Conservation (phyloP, 2,797 vertebrate genomes). For the Microhierax caerulescens region DNA sequence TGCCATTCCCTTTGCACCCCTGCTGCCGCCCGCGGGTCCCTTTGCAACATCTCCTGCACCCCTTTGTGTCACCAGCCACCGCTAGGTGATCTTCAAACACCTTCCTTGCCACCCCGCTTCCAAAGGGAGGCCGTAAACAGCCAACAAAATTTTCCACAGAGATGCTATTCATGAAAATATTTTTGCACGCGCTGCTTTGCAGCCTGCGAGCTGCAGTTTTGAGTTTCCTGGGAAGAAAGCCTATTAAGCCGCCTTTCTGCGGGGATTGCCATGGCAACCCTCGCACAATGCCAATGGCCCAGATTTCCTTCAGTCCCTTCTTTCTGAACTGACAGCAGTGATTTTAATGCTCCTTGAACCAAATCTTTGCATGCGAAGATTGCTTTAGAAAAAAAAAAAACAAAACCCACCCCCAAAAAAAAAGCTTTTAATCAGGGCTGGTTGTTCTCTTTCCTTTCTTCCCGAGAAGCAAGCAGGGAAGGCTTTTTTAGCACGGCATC, state of each 20-base stretch:
- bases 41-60: not conserved
- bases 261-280: constrained; percentile 76
- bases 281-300: constrained; percentile 71
- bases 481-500: not conserved
- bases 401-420: not conserved
- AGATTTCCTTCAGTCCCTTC: constrained; percentile 68
- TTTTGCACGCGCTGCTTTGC: constrained; percentile 32
- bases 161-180: constrained; percentile 57
- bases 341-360: constrained; percentile 79
- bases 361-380: constrained; percentile 53
- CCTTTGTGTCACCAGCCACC: not conserved
- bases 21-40: not conserved
- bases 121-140: not conserved
- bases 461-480: not conserved
- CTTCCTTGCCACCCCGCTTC: not conserved
- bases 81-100: not conserved
- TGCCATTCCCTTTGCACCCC: not conserved
- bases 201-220: constrained; percentile 23
- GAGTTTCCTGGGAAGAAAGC: constrained; percentile 77
- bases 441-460: constrained; percentile 48
- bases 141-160: constrained; percentile 44
- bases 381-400: not conserved
- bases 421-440: constrained; percentile 52
- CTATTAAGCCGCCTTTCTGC: constrained; percentile 71
- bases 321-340: constrained; percentile 75